Base-by-base conservation (phyloP, 2,113 vertebrate species). In the Vimba vimba region DNA sequence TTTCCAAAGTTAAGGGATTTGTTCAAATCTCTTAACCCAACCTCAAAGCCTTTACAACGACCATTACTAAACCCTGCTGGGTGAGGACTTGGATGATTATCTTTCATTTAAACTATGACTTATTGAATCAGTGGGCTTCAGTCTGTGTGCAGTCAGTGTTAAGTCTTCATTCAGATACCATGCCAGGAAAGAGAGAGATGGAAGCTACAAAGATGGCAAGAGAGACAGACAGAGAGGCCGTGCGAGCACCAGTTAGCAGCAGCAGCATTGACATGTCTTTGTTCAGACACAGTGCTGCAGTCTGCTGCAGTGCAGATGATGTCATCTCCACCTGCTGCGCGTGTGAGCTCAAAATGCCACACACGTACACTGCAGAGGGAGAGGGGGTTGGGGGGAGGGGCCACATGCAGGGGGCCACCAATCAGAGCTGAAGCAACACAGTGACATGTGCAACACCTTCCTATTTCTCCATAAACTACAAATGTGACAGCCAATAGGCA, bases 241-340 rank as follows among this genome's bases (percentile, higher is more conserved):
- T 89, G 84, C 79, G 73, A 83, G 85, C 80, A 64, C 79, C 91
- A 91, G 90, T 92, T 91, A 93, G 93, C 90, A 82, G 90, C 90
- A 82, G 90, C 87, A 89, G 92, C 91, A 93, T 87, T 93, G 93
- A 94, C 87, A 86, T 95, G 90, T 95, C 96, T 96, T 96, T 97
- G 96, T 96, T 96, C 93, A 79, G 88, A 92, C 92, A 90, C 92
- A 94, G 89, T 94, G 94, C 95, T 95, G 96, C 96, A 96, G 95
- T 96, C 93, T 94, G 93, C 96, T 97, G 96, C 96, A 96, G 94
- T 95, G 96, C 95, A 95, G 96, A 95, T 95, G 94, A 89, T 91
- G 91, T 94, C 91, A 91, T 93, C 92, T 93, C 93, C 94, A 95
- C 95, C 95, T 95, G 95, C 94, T 95, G 95, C 94, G 36, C 91